phyloP scores from a whole-genome alignment of 2,797 vertebrate genomes.

The Mormyrops attenuatus region DNA sequence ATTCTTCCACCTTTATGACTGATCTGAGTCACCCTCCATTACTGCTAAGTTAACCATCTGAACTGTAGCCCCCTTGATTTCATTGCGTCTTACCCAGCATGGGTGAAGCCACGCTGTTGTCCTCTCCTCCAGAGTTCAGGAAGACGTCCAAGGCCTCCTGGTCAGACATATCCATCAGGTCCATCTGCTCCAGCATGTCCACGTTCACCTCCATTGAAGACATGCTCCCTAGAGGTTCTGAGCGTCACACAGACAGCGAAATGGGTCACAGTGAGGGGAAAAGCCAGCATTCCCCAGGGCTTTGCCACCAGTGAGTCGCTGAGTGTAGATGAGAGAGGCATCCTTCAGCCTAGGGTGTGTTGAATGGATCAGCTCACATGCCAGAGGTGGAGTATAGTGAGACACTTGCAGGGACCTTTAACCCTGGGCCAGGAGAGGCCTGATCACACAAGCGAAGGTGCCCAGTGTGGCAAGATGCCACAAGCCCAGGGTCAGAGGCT shows the following conservation, averaged over 20 bases:
- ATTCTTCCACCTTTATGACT: neutral
- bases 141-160: conserved; percentile 81
- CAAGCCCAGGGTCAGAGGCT: neutral
- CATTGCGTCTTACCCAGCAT: conserved; percentile 59
- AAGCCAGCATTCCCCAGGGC: neutral
- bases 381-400: neutral
- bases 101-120: conserved; percentile 70
- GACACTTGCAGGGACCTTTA: neutral
- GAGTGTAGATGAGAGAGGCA: neutral
- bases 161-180: conserved; percentile 77
- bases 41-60: neutral
- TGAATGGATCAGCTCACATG: neutral
- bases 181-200: conserved; percentile 82
- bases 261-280: conserved; percentile 11
- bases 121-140: conserved; percentile 72
- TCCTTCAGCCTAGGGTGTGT: neutral
- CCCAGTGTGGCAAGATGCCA: too few relatives aligned
- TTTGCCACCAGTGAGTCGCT: neutral
- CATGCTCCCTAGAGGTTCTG: conserved; percentile 81
- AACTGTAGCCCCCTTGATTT: neutral
- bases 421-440: neutral
- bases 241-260: conserved; percentile 23
- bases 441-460: neutral
- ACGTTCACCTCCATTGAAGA: conserved; percentile 84
- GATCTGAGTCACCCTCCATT: neutral